Base-by-base conservation (phyloP, 2,113 vertebrate species). In the Cinclus cinclus region DNA sequence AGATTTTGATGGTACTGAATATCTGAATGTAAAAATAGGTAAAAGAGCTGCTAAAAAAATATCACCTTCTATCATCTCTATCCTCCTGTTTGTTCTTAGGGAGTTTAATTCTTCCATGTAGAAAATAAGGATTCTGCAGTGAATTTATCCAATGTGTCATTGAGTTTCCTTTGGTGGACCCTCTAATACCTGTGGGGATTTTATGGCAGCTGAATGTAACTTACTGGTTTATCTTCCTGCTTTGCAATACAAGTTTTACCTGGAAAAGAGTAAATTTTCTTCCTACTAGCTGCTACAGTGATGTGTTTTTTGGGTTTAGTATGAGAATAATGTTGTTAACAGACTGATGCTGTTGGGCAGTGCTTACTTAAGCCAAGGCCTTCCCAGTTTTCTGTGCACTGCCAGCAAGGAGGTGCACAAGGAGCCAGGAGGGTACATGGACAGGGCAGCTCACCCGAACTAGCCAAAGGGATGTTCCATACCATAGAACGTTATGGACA, bases 401-500 rank as follows among this genome's bases (percentile, higher is more conserved):
- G 31, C 31, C 37, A 42, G 14, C 4, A 11, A 50, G 31, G 13
- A 67, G 10, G 6, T 24, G 15, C 24, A n/a, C 23, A 65, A 4
- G 19, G 58, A 50, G 35, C 35, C 62, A 50, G 25, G 20, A 67
- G 35, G 35, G 10, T 25, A 16, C 35, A 58, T 9, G 20, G 70
- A 35, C 52, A 42, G 19, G 42, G 35, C 31, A 50, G 71, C 44
- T 59, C 13, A 86, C 5, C 25, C 31, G 49, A 58, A 58, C 20
- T 35, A 30, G 13, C 24, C 52, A 50, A 67, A 67, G 35, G 31
- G 25, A 35, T 42, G 8, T 31, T 76, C 31, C 25, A 67, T 14
- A 4, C 31, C 83, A 31, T 1, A 14, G 16, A 42, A 42, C 0
- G 0, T 21, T 42, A 50, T 20, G 22, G 7, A 35, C 37, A 42